A percentile compares a stretch with the other conserved stretches of the same genome.
Evolutionary conservation across 2,797 vertebrate genomes (phyloP).

Genomic region (Nyctibius grandis): DNA sequence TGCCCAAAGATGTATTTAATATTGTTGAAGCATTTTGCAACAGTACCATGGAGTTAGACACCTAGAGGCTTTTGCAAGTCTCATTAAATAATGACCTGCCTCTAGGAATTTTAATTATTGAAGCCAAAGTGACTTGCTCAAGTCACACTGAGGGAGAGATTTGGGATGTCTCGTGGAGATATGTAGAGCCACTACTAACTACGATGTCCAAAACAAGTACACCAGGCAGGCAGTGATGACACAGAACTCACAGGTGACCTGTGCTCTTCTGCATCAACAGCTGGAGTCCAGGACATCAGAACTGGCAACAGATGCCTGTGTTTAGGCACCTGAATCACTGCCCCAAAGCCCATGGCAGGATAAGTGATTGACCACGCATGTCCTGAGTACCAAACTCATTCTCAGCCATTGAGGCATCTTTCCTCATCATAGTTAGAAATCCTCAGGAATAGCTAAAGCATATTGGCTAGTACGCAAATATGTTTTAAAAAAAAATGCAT

Average conservation of each 20-base stretch:
- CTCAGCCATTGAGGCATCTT: background rate
- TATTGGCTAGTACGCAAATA: background rate
- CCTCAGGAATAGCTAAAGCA: background rate
- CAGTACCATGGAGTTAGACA: background rate
- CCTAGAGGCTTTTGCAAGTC: background rate
- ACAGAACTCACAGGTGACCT: background rate
- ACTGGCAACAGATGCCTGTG: background rate
- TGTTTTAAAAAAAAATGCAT: accelerated
- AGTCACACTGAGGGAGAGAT: background rate
- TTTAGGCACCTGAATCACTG: background rate
- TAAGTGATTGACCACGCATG: background rate
- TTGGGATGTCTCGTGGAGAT: background rate
- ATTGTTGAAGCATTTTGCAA: background rate
- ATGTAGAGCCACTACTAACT: accelerated
- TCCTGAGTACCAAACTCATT: background rate
- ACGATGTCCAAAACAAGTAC: background rate
- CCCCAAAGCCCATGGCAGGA: background rate
- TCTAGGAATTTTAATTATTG: background rate
- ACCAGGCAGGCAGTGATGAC: background rate
- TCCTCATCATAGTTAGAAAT: background rate
- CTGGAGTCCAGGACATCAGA: background rate
- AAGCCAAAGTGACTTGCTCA: background rate
- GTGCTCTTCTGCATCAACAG: background rate
- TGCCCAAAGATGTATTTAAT: background rate
- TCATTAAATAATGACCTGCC: background rate